Percentiles rank a stretch among this genome's conserved stretches.
Evolutionary conservation across 2,888 invertebrate species (phyloP).

Genomic region (Protula sp.): DNA sequence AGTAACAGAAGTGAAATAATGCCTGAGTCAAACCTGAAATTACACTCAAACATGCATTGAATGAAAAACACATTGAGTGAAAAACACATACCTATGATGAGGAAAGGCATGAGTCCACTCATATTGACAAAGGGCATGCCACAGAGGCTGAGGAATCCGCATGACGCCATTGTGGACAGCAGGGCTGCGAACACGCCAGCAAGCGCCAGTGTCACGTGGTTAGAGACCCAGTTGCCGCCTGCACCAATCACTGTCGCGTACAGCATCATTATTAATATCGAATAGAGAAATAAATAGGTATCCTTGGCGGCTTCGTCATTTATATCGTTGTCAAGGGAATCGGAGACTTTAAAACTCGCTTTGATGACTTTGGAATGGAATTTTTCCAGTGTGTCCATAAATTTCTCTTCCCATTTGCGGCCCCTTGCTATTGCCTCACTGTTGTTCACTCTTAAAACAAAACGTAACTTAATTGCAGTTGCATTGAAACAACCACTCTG

Average conservation of each 20-base stretch:
- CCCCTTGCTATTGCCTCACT: background rate
- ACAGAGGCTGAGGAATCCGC: slow-evolving; percentile 12
- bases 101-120: slow-evolving; percentile 32
- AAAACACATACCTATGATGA: slow-evolving; percentile 32
- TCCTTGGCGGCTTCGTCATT: slow-evolving; percentile 20
- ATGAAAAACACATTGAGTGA: too few relatives aligned
- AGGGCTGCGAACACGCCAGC: slow-evolving; percentile 19
- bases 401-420: slow-evolving; percentile 16
- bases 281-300: slow-evolving; percentile 17
- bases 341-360: slow-evolving; percentile 23
- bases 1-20: too few relatives aligned
- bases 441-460: background rate
- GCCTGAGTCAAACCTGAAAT: too few relatives aligned
- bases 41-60: too few relatives aligned
- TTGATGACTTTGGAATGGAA: slow-evolving; percentile 6
- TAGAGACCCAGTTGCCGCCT: slow-evolving; percentile 14
- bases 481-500: background rate
- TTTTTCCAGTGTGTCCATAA: slow-evolving; percentile 8
- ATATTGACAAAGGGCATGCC: slow-evolving; percentile 30
- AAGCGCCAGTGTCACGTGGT: slow-evolving; percentile 15
- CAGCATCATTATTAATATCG: slow-evolving; percentile 22
- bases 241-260: slow-evolving; percentile 21
- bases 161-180: slow-evolving; percentile 16
- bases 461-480: background rate
- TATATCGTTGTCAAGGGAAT: slow-evolving; percentile 31